Evolutionary conservation across 2,113 vertebrate genomes (phyloP).

Genomic region (Chunga burmeisteri): DNA sequence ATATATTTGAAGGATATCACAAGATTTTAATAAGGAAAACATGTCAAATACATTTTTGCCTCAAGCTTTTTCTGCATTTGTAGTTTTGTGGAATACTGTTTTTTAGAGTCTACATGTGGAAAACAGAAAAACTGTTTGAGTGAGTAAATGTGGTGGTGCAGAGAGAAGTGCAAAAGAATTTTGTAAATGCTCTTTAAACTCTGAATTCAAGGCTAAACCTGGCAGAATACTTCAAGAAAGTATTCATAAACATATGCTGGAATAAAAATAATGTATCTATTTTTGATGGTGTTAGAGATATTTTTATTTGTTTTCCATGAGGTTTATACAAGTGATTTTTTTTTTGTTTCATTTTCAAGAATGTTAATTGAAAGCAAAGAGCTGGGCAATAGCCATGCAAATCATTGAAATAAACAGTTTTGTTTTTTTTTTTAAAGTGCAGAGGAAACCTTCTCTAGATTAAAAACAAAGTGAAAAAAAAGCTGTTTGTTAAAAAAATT

Average conservation of each 20-base stretch:
- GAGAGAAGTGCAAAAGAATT: not conserved
- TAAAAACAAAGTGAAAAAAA: not conserved
- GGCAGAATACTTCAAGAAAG: not conserved
- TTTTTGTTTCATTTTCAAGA: constrained; percentile 19
- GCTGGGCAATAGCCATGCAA: not conserved
- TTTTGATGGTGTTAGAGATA: not conserved
- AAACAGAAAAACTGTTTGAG: not conserved
- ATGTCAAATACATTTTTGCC: not conserved
- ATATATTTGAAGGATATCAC: not conserved
- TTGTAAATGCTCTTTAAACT: not conserved
- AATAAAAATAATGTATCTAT: not conserved
- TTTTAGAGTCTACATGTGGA: constrained; percentile 25
- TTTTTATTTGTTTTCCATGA: constrained; percentile 35
- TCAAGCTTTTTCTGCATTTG: not conserved
- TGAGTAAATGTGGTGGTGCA: not conserved
- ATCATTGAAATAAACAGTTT: not conserved
- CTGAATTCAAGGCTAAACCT: not conserved
- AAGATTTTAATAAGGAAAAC: constrained; percentile 24
- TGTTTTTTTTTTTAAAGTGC: not conserved
- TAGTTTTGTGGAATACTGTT: not conserved
- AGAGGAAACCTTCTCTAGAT: not conserved
- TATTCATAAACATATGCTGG: not conserved
- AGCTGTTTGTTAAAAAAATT: fast-evolving
- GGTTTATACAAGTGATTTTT: not conserved
- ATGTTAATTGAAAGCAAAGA: constrained; percentile 32